These are phyloP conservation scores for Diachasmimorpha longicaudata DNA, from an alignment of 1,140 invertebrate species.

Conservation along the genomic window DNA sequence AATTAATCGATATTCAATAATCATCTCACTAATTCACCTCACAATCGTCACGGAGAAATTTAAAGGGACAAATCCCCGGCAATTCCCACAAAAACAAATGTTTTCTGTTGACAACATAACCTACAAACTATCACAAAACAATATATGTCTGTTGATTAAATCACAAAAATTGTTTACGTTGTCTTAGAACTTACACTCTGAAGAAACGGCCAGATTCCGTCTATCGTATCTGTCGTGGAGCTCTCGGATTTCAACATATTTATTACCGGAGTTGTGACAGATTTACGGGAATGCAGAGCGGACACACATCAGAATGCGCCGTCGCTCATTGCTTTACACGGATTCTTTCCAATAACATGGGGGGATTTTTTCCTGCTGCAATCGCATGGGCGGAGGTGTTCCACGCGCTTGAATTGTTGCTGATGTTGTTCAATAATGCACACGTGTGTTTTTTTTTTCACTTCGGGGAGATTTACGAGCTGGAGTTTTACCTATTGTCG, in stretches of 20 bases:
- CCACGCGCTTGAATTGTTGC: too few species aligned
- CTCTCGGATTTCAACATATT: slow-evolving; percentile 38
- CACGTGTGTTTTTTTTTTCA: too few species aligned
- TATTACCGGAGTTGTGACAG: not conserved
- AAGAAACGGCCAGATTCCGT: slow-evolving; percentile 56
- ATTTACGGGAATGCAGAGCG: not conserved
- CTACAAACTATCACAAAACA: not conserved
- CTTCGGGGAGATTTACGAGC: too few species aligned
- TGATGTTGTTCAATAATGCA: too few species aligned
- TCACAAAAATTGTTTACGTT: not conserved
- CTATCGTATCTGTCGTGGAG: slow-evolving; percentile 45
- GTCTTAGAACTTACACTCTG: slow-evolving; percentile 51
- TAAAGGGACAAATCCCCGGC: too few species aligned
- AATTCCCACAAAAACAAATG: too few species aligned
- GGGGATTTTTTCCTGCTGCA: not conserved
- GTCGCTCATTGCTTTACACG: not conserved
- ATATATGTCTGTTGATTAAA: not conserved
- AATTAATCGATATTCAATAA: too few species aligned
- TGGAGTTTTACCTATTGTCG: too few species aligned
- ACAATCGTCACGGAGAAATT: too few species aligned
- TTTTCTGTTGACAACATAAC: slow-evolving; percentile 15
- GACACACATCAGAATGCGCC: not conserved
- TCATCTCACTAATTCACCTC: too few species aligned
- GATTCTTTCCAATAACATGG: not conserved
- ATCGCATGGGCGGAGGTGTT: too few species aligned